Evolutionary conservation across 2,113 vertebrate genomes (phyloP).

Genomic region (Centropristis striata): DNA sequence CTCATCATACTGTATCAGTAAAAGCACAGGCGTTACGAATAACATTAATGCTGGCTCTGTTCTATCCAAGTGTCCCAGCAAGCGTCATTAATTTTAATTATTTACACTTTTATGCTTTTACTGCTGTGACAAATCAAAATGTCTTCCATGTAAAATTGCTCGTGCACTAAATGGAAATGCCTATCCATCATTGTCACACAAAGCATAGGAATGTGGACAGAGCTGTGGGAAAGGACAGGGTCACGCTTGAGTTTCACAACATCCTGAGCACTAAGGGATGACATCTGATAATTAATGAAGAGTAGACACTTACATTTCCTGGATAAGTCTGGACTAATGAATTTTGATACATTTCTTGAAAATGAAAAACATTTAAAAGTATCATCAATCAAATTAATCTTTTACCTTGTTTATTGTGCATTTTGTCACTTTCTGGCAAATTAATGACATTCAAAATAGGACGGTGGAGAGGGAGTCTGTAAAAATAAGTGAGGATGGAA

Average conservation of each 20-base stretch:
- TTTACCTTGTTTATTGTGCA: too few species aligned
- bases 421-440: too few species aligned
- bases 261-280: not conserved
- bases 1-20: not conserved
- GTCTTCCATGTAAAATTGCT: not conserved
- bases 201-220: not conserved
- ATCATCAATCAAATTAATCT: too few species aligned
- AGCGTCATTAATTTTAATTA: constrained; percentile 5
- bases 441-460: too few species aligned
- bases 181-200: not conserved
- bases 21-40: constrained; percentile 4
- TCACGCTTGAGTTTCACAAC: not conserved
- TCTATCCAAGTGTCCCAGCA: not conserved
- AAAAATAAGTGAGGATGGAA: too few species aligned
- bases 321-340: not conserved
- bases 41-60: not conserved
- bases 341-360: too few species aligned
- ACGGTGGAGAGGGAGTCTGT: too few species aligned
- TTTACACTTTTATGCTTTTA: not conserved
- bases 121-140: not conserved
- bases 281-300: not conserved
- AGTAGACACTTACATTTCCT: not conserved
- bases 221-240: not conserved
- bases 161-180: not conserved
- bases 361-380: too few species aligned